Evolutionary conservation across 2,888 invertebrate genomes (phyloP), one percentile per base, ranked within the genome.

Genomic region (Hemaris fuciformis): DNA sequence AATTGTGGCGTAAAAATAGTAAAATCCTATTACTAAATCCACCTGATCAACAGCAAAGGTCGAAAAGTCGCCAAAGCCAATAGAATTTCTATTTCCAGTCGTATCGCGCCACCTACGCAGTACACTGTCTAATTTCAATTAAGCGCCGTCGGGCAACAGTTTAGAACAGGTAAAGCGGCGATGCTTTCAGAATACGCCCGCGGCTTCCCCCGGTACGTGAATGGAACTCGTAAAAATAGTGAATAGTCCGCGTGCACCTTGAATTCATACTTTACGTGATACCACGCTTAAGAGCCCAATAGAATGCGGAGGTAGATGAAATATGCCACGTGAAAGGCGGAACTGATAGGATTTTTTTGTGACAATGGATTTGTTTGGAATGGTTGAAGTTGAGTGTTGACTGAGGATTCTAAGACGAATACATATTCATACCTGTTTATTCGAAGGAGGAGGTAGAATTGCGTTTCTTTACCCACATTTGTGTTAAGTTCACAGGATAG

Each of bases 191-290:
- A 56, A 60, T 58, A 64, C 48, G 46, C 57, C 56, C 31, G 41
- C 23, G 27, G 63, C 10, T n/a, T n/a, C n/a, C n/a, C 20, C n/a
- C 20, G 61, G 70, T 68, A 68, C 72, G 72, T 73, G 74, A 73
- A 80, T 76, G 73, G 76, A 68, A 76, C 76, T 73, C 75, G 76
- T 84, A 77, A 82, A 83, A 80, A 80, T 82, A 75, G 76, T 72
- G 76, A 76, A 77, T 72, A 74, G 77, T 76, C 68, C 61, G 63
- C 64, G 72, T 71, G 74, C 75, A 77, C 76, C 75, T 73, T 73
- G 77, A 74, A 77, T 79, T 81, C 78, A 81, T 82, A 80, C 71
- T 80, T 76, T 83, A 84, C 81, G 84, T 82, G 83, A 77, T 81
- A 71, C 70, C 56, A 62, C 65, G 71, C 68, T 70, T 70, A 76